Evolutionary conservation across 1,140 invertebrate genomes (phyloP), one percentile per base, ranked within the genome.

Genomic region (Drosophila asahinai): DNA sequence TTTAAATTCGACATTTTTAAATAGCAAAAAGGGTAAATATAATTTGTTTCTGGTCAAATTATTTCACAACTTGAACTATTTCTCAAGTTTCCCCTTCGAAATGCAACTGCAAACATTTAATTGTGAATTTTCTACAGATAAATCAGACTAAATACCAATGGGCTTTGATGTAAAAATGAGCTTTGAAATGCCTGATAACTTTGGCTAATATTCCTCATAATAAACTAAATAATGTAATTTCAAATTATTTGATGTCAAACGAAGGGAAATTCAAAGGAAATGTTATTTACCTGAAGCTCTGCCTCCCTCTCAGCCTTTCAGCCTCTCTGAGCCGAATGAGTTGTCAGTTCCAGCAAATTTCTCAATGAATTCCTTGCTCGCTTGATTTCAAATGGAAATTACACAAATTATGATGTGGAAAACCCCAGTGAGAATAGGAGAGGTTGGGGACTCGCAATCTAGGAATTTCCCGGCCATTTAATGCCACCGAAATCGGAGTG

Each of bases 381-480:
- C 4, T 22, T 22, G 8, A 55, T 55, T 40, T 14, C 14, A 55
- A 22, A 40, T 57, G 36, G 7, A 57, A 40, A 57, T 57, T 57
- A 57, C 36, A 57, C 36, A 11, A n/a, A 57, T 57, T 25, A 25
- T 55, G 12, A 22, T 22, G 30, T 15, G 17, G 33, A 3, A 36
- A 36, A 54, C 7, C 12, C 27, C 30, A 19, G 15, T 38, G 33
- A 38, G 52, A 38, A 38, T 38, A 15, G 12, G 12, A 11, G 33
- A 36, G 9, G 30, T 9, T 33, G 8, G 33, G 33, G 33, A 36
- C 9, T 36, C 6, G 33, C 2, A 15, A 25, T 58, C 38, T 14
- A 25, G 15, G 5, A 17, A 59, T 27, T 45, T 43, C 27, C 36
- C 19, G 14, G 15, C 54, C 36, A 59, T n/a, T 67, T 63, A 67